Conservation (phyloP, 2,113 vertebrate genomes). For the Synodontis membranacea region DNA sequence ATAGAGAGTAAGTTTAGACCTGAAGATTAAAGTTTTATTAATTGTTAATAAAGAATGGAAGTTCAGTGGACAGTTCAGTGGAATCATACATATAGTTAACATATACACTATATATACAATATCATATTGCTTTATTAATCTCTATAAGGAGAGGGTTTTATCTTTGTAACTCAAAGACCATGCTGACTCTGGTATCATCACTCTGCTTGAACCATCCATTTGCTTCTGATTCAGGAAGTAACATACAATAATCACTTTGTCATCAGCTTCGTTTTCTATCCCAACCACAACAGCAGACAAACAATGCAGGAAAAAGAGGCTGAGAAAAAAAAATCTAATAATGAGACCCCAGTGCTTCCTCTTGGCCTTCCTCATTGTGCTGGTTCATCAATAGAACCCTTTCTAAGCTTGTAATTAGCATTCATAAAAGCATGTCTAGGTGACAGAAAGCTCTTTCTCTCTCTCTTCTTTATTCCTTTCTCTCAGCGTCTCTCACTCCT, state of each 20-base stretch:
- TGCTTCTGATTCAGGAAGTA: conserved; percentile 54
- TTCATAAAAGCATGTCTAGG: conserved; percentile 65
- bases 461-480: conserved; percentile 14
- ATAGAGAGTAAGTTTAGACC: not conserved
- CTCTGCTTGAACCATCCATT: not conserved
- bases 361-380: conserved; percentile 68
- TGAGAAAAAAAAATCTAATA: conserved; percentile 65
- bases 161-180: not conserved
- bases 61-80: not conserved
- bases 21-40: not conserved
- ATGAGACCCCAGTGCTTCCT: conserved; percentile 68
- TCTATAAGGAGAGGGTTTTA: not conserved
- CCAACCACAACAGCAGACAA: conserved; percentile 57
- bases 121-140: not conserved
- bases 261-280: conserved; percentile 36
- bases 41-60: not conserved
- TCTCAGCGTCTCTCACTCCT: conserved; percentile 42
- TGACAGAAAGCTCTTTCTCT: conserved; percentile 57
- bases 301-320: conserved; percentile 55
- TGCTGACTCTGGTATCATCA: conserved; percentile 5
- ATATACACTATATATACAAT: not conserved
- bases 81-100: not conserved
- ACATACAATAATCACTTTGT: conserved; percentile 69
- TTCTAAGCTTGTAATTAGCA: conserved; percentile 68
- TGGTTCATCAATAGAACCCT: conserved; percentile 70